These are phyloP conservation scores for Aplocera efformata DNA, from an alignment of 2,888 invertebrate genomes.

Conservation along the genomic window DNA sequence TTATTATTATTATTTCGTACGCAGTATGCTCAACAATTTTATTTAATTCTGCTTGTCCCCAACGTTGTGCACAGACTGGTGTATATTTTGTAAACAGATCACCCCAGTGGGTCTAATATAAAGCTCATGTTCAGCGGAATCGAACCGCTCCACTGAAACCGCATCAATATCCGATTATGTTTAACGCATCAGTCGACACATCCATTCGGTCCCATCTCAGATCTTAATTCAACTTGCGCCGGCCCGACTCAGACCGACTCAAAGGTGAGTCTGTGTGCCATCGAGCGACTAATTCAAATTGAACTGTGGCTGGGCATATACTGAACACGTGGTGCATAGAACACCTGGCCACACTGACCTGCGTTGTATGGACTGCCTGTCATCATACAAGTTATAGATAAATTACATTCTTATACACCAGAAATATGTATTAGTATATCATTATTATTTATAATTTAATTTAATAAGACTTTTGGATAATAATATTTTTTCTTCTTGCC, in stretches of 20 bases:
- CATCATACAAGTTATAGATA: no score
- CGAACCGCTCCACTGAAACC: conserved; percentile 10
- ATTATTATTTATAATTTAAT: no score
- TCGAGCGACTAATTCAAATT: conserved; percentile 30
- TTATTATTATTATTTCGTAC: no score
- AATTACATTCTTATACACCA: no score
- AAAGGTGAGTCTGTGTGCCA: conserved; percentile 19
- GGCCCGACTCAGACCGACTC: conserved; percentile 18
- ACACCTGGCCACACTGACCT: no score
- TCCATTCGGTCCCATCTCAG: conserved; percentile 18
- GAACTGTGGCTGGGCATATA: conserved; percentile 18
- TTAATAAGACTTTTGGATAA: no score
- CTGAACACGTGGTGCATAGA: not conserved
- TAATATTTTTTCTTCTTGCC: no score
- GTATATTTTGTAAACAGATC: not conserved
- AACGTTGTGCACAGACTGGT: no score
- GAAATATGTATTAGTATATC: no score
- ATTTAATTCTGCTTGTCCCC: no score
- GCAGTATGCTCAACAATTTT: no score
- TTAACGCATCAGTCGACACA: conserved; percentile 23
- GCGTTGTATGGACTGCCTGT: no score
- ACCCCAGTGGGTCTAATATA: conserved; percentile 1
- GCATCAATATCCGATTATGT: conserved; percentile 23
- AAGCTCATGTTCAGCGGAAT: conserved; percentile 10
- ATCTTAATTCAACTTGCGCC: conserved; percentile 27